Evolutionary conservation across 2,797 vertebrate species (phyloP).

Genomic region (Myripristis murdjan): DNA sequence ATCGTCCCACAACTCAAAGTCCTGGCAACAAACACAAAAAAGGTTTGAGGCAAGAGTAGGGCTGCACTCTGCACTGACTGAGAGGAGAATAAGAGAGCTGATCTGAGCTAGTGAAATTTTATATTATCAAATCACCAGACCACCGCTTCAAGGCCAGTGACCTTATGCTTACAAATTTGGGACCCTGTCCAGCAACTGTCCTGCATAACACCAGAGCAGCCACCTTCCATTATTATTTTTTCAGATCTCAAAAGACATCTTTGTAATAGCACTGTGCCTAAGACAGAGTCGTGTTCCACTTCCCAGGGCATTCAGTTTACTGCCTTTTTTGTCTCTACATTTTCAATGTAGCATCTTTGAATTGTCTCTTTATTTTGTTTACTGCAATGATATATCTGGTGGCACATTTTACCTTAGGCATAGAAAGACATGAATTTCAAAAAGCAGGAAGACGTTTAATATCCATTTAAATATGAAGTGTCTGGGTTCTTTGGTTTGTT

Average conservation of each 20-base stretch:
- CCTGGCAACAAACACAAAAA: conserved; percentile 79
- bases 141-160: background rate
- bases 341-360: background rate
- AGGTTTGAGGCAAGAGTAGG: background rate
- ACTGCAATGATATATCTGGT: background rate
- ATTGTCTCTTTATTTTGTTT: background rate
- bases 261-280: background rate
- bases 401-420: background rate
- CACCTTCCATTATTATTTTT: background rate
- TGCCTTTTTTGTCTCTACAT: too few relatives aligned
- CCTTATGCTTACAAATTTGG: background rate
- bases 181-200: background rate
- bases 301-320: background rate
- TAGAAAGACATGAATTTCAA: background rate
- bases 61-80: background rate
- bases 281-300: background rate
- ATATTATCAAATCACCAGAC: conserved; percentile 32
- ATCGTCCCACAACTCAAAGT: conserved; percentile 99
- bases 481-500: too few relatives aligned
- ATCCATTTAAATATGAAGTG: background rate
- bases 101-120: conserved; percentile 17
- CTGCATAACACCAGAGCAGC: background rate
- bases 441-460: background rate
- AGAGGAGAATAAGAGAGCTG: conserved; percentile 16
- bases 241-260: background rate